These are phyloP conservation scores for Montipora sp. DNA, from an alignment of 64 coral and sea anemone species.

Conservation along the genomic window DNA sequence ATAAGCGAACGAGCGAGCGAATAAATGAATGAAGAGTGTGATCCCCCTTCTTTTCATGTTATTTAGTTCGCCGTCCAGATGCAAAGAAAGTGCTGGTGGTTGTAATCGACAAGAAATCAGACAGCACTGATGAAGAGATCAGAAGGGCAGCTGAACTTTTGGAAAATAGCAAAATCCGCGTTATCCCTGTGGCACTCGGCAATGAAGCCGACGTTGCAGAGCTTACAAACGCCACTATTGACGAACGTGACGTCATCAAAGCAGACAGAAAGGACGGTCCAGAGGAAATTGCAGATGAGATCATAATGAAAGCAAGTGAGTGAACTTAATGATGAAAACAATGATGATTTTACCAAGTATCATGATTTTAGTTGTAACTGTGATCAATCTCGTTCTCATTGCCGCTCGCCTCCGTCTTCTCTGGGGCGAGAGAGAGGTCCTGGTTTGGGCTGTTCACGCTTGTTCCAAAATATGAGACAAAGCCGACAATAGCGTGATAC, in stretches of 20 bases:
- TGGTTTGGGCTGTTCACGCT: no score
- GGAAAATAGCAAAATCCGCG: slow-evolving; percentile 65
- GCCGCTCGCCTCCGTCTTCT: rapidly evolving
- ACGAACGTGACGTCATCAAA: slow-evolving; percentile 44
- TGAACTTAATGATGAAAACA: background rate
- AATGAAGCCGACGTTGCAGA: slow-evolving; percentile 52
- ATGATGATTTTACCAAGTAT: background rate
- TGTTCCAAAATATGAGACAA: no score
- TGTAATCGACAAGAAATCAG: slow-evolving; percentile 75
- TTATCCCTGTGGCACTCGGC: slow-evolving; percentile 87
- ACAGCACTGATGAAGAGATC: slow-evolving; percentile 55
- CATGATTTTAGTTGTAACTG: background rate
- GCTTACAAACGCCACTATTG: slow-evolving; percentile 53
- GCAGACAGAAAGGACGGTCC: slow-evolving; percentile 49
- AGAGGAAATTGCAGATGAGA: slow-evolving; percentile 60
- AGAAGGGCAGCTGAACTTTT: slow-evolving; percentile 40
- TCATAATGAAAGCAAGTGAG: slow-evolving; percentile 66
- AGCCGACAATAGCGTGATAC: no score
- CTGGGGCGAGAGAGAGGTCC: no score
- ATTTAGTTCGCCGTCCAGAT: slow-evolving; percentile 33
- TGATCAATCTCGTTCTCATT: rapidly evolving
- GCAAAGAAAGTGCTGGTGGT: slow-evolving; percentile 81
- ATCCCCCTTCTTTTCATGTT: no score
- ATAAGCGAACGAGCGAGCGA: no score
- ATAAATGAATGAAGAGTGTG: no score